Base-by-base conservation (phyloP, 2,113 vertebrate genomes). In the Rattus rattus region DNA sequence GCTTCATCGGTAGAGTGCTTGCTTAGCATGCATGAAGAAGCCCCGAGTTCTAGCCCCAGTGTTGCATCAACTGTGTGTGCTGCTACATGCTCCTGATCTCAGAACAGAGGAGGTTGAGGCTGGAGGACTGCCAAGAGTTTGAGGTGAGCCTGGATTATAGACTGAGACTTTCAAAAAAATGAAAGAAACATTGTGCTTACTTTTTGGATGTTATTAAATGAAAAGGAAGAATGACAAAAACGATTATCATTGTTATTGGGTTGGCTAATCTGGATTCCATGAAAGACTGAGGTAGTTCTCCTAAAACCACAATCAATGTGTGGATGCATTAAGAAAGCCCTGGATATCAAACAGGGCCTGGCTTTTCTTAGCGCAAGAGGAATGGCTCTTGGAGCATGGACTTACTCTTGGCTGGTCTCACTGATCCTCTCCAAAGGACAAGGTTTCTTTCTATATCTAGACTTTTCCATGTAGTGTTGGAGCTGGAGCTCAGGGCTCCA, bases 381-480 rank as follows among this genome's bases (percentile, higher is more conserved):
- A 75, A 49, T 7, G 19, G 80, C n/a, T 69, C 49, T 79, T 2
- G 75, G 28, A 33, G 69, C 33, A 56, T 59, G 69, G n/a, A 39
- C 73, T 88, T n/a, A 56, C 10, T 73, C 52, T 69, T 88, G 67
- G 33, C 22, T 54, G 9, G 69, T 28, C 24, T 36, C 7, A 2
- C 28, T 2, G 52, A 33, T 63, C 59, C 3, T 24, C 0, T 24
- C 10, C 73, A 16, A 54, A 49, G 73, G 61, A 14, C 30, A 28
- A 2, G 13, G 12, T 36, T 70, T 79, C 76, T 36, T 70, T 79
- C 76, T 77, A 16, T 0, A 1, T 20, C 52, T 28, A 30, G 75
- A 33, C 26, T 24, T 89, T 69, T 43, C 20, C 14, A 2, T 8
- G 33, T 0, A 1, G n/a, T 20, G 0, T 36, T 24, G 80, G 12